These are phyloP conservation scores for Brachionus calyciflorus DNA, from an alignment of 1,140 invertebrate genomes.

Conservation along the genomic window DNA sequence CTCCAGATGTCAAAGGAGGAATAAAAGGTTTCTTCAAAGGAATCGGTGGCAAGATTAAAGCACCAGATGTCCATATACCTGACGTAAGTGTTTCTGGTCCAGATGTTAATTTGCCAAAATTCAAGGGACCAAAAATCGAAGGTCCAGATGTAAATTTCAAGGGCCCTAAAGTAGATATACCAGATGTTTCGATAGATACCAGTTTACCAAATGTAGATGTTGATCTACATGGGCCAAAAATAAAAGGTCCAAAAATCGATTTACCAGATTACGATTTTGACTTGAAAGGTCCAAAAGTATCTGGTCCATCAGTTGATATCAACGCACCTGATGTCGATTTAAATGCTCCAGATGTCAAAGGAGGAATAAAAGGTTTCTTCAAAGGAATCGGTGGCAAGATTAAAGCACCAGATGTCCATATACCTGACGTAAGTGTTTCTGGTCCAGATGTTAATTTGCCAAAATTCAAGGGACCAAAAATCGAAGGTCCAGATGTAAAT, in stretches of 20 bases:
- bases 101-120: constrained; percentile 16
- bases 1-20: not conserved
- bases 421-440: not conserved
- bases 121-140: constrained; percentile 3
- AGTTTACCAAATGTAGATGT: constrained; percentile 7
- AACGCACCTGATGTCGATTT: constrained; percentile 20
- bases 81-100: not conserved
- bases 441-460: constrained; percentile 1
- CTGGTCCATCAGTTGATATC: not conserved
- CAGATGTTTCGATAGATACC: not conserved
- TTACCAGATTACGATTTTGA: not conserved
- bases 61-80: not conserved
- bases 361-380: constrained; percentile 4
- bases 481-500: not conserved
- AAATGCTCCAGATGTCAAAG: not conserved
- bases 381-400: constrained; percentile 29
- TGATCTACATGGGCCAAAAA: not conserved
- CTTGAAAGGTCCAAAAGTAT: not conserved
- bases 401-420: constrained; percentile 29
- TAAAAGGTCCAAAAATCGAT: constrained; percentile 1
- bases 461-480: constrained; percentile 28
- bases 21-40: not conserved
- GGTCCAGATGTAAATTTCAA: not conserved
- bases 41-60: not conserved
- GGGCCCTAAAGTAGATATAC: constrained; percentile 9